Evolutionary conservation across 1,140 invertebrate genomes (phyloP), one percentile per base, ranked within the genome.

Genomic region (Listronotus bonariensis): DNA sequence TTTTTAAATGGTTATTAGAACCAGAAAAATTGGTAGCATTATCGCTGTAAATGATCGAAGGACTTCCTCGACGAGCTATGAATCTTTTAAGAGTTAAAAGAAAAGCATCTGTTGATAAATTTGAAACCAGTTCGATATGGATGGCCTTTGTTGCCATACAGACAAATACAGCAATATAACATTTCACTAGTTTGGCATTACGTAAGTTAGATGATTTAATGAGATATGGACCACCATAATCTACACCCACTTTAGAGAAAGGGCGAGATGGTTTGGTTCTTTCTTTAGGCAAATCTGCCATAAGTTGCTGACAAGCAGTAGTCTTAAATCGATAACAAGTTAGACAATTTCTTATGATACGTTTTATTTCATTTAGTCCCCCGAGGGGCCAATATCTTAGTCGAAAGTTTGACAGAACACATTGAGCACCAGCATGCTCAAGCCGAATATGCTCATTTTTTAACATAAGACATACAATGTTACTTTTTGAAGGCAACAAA

Each of bases 41-140:
- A 36, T 36, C 34, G 11, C 34, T 36, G 34, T 36, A 36, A 12
- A 36, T 36, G 11, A 36, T 36, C 34, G 8, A 12, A 36, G 34
- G 34, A 12, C 11, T 36, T 36, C 34, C 34, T 36, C 34, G 8
- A 10, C 34, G 8, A 12, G 8, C 11, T 9, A 36, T 36, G 34
- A 36, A 36, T 38, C 80, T 43, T 14, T 76, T 48, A 1, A 82
- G 51, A 17, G 73, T 71, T 36, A 70, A 68, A 14, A 82, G 46
- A 53, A 80, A 81, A 0, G 71, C 71, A 26, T 78, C 72, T 0
- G 79, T 78, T 2, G 72, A 61, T 5, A 82, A 54, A 5, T 69
- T 72, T 10, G 69, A 66, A 0, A 73, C 77, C 0, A 79, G n/a
- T 58, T 83, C 81, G 1, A 83, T 17, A 59, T 84, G 80, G 1